Evolutionary conservation across 2,888 invertebrate species (phyloP).

Genomic region (Aleiodes alternator): DNA sequence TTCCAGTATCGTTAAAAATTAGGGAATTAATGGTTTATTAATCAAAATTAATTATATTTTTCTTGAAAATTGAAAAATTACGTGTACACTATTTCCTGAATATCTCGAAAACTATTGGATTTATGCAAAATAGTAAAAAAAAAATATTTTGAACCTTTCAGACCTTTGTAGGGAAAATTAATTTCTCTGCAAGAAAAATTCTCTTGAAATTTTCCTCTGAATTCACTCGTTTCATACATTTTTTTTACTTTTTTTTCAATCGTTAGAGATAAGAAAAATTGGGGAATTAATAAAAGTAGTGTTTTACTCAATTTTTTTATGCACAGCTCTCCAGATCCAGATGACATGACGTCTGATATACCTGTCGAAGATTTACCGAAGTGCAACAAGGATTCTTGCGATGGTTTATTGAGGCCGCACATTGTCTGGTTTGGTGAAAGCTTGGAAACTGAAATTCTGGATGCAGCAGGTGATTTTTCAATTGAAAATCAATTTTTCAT

Average conservation of each 20-base stretch:
- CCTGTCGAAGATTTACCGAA: slow-evolving; percentile 83
- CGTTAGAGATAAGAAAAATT: background rate
- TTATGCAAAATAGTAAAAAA: too few relatives aligned
- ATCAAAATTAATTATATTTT: too few relatives aligned
- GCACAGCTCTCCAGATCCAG: slow-evolving; percentile 81
- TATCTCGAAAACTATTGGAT: too few relatives aligned
- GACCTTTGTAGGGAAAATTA: too few relatives aligned
- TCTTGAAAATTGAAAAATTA: too few relatives aligned
- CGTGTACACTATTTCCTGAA: too few relatives aligned
- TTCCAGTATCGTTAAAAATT: too few relatives aligned
- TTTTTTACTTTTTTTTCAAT: background rate
- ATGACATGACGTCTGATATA: slow-evolving; percentile 76
- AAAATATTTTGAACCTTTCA: too few relatives aligned
- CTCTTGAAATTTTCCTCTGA: too few relatives aligned
- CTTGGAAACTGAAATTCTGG: slow-evolving; percentile 80
- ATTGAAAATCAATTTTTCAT: background rate
- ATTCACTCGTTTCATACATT: background rate
- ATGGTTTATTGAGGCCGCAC: slow-evolving; percentile 85
- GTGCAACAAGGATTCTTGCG: slow-evolving; percentile 81
- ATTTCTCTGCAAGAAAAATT: too few relatives aligned
- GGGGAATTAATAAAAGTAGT: slow-evolving; percentile 48
- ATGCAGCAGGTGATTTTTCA: slow-evolving; percentile 78
- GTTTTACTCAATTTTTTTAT: slow-evolving; percentile 72
- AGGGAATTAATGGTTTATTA: too few relatives aligned
- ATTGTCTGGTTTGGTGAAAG: slow-evolving; percentile 94